Evolutionary conservation across 2,797 vertebrate genomes (phyloP), one percentile per base, ranked within the genome.

Genomic region (Streptopelia turtur): DNA sequence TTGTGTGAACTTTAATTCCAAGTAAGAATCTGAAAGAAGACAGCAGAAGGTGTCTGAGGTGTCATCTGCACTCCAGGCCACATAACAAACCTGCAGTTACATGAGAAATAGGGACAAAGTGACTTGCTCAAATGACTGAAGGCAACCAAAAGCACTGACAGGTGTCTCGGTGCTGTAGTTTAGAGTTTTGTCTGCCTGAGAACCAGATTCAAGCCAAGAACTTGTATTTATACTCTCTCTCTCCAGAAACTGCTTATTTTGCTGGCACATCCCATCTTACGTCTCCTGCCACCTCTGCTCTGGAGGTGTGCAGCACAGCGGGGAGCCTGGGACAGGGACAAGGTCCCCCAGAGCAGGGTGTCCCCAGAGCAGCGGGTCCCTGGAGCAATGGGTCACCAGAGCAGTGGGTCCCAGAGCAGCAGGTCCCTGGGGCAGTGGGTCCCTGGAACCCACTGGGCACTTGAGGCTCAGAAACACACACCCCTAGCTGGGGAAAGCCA

Each of bases 1-100:
- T 49, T 84, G 41, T 47, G 35, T 60, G 89, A 95, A 87, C 35
- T 97, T 89, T 23, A 85, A 57, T 93, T 92, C 35, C 28, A 69
- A 65, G 57, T 23, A 30, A 25, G 74, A 97, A 91, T 78, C 61
- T 85, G 68, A 72, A 89, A 82, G 59, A 53, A 75, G 71, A 14
- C 23, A 27, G 57, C 57, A 74, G 82, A 77, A 77, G 45, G 56
- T 76, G 71, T 13, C 52, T 22, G 28, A 23, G n/a, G 15, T 57
- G 64, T 53, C 63, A 15, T 21, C 84, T 35, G n/a, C 39, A 17
- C 49, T 28, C 47, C 56, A 17, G 6, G 1, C 33, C 47, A 39
- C 18, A 1, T 4, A 61, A 30, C 61, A 71, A 57, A 71, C 24
- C 31, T 8, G 28, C 37, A 23, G 16, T 16, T 45, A 49, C 24